Evolutionary conservation across 2,888 invertebrate species (phyloP).

Genomic region (Amphipyra berbera): DNA sequence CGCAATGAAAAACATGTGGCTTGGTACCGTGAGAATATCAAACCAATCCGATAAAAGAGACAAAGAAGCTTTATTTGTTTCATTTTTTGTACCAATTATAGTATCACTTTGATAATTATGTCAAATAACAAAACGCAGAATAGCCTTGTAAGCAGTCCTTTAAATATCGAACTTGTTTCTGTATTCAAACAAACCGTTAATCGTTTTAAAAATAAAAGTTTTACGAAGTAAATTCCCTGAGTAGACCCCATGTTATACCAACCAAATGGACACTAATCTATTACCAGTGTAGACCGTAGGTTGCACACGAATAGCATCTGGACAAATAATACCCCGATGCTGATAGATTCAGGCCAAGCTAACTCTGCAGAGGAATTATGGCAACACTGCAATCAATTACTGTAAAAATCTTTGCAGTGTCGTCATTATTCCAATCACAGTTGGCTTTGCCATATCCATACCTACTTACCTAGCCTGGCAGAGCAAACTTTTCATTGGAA

Average conservation of each 20-base stretch:
- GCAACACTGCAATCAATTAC: no score
- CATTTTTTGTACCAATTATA: slow-evolving; percentile 49
- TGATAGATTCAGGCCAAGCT: no score
- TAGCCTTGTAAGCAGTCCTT: slow-evolving; percentile 6
- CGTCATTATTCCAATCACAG: no score
- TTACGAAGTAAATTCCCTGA: neutral
- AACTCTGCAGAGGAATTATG: no score
- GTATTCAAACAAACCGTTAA: neutral
- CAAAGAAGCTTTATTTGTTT: slow-evolving; percentile 69
- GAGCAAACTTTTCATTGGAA: no score
- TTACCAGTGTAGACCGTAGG: no score
- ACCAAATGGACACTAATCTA: no score
- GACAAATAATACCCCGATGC: no score
- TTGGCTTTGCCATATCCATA: no score
- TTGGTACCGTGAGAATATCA: slow-evolving; percentile 84
- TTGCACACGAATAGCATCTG: no score
- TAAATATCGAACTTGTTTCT: neutral
- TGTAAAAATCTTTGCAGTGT: no score
- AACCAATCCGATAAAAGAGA: slow-evolving; percentile 76
- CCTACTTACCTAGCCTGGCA: no score
- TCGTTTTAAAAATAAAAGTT: neutral
- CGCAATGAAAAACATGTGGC: slow-evolving; percentile 86
- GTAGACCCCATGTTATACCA: neutral
- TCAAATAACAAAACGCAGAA: slow-evolving; percentile 20
- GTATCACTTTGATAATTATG: slow-evolving; percentile 26